Base-by-base conservation (phyloP, 1,140 invertebrate genomes). In the Drosophila nasuta region DNA sequence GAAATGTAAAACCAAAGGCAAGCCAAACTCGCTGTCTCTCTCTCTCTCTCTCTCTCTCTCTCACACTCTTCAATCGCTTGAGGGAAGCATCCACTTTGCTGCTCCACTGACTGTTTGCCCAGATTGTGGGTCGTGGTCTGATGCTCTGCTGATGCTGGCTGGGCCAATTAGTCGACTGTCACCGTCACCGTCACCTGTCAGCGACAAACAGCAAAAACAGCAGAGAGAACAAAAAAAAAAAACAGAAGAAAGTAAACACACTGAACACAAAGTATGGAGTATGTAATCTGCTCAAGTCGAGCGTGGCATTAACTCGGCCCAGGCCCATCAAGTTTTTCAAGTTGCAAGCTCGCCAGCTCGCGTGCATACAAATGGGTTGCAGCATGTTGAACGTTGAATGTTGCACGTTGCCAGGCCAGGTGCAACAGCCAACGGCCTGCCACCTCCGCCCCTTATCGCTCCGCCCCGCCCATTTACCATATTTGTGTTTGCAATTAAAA, bases 111-210 rank as follows among this genome's bases (percentile, higher is more conserved):
- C 30, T 67, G 63, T 48, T 72, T 56, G 25, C 17, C 70, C 43
- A 67, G 69, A 73, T 77, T 73, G 69, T 73, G 69, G 62, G 69
- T 76, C 62, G 49, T 72, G 56, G 56, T 77, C 70, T 54, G 69
- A 30, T 76, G 62, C 48, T 10, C 35, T 38, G 7, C 35, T 51
- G 41, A 13, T 3, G 11, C 41, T 49, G 69, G 70, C 75, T 57
- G 71, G 59, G 71, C 75, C 75, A 77, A 77, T 77, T 77, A 77
- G 75, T 77, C 59, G 75, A 77, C 75, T 77, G 71, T 75, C 75
- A 69, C 70, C 70, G 68, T 71, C 60, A 70, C 60, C 62, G 70
- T 73, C 70, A 65, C 51, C 69, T 65, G 60, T 38, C 60, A 64
- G 35, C 54, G 54, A 15, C 54, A 41, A 57, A 35, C 65, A 58